Evolutionary conservation across 1,140 invertebrate species (phyloP), one percentile per base, ranked within the genome.

Genomic region (Sipha flava): DNA sequence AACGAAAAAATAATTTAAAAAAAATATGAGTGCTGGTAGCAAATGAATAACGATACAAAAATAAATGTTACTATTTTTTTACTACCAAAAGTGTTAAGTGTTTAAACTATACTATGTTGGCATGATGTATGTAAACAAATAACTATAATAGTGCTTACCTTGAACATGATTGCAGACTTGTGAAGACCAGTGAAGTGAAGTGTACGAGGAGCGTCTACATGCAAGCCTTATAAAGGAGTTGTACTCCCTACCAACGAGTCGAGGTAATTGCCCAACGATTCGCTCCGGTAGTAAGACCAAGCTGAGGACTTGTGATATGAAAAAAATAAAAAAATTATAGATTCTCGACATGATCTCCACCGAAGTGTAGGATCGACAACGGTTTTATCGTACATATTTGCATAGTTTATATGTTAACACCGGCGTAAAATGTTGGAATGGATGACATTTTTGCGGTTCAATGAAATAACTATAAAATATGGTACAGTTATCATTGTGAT

Each of bases 81-180:
- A n/a, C n/a, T n/a, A n/a, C n/a, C n/a, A n/a, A n/a, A n/a, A n/a
- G n/a, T n/a, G n/a, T n/a, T n/a, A n/a, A n/a, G n/a, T n/a, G n/a
- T n/a, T n/a, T n/a, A n/a, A n/a, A n/a, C n/a, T n/a, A n/a, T n/a
- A n/a, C n/a, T n/a, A n/a, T n/a, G n/a, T n/a, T n/a, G n/a, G n/a
- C n/a, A n/a, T n/a, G n/a, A n/a, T n/a, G n/a, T n/a, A n/a, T n/a
- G n/a, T n/a, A n/a, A n/a, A n/a, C 10, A 68, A 45, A 68, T 31
- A 1, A 70, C 40, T 18, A 70, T 7, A 18, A 18, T 54, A 54
- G 40, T 77, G 21, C 73, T 57, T 77, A 77, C 73, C 73, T 77
- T 77, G 34, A 77, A 57, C 73, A 77, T 77, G 73, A 43, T 77
- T 77, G 34, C 73, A 40, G 73, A 59, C 73, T 77, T 77, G 52